Base-by-base conservation (phyloP, 2,888 invertebrate genomes). In the Tenthredo notha region DNA sequence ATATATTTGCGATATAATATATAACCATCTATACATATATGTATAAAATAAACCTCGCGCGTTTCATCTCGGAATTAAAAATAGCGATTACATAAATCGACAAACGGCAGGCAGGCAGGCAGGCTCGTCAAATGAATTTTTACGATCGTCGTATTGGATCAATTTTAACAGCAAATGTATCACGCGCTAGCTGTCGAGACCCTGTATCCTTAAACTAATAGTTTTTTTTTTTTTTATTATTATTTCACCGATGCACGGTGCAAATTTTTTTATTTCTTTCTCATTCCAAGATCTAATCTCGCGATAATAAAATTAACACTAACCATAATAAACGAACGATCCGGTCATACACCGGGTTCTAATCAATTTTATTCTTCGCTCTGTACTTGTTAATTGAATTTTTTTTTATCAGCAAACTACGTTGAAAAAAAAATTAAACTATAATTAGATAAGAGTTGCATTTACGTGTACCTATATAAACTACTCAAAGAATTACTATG, bases 71-170 rank as follows among this genome's bases (percentile, higher is more conserved):
- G 29, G 77, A 18, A 58, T 80, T 58, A 58, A 61, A 80, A 80
- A 80, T 80, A 80, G 61, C 61, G 84, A 70, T 85, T 83, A 85
- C 77, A 43, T 74, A 74, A 21, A 61, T 58, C 82, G 29, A 83
- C 61, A 74, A 43, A 72, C 33, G 58, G 77, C 65, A 37, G 18
- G 10, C 50, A 50, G 15, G 47, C 47, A 50, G 54, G n/a, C 54
- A 54, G 58, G 37, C 37, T 33, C 21, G 74, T 77, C 37, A 80
- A 85, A 65, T 74, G 72, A 72, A 61, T 80, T 80, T 80, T 80
- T 80, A 80, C 61, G 58, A 61, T 80, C 58, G 15, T 58, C 43
- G 67, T 72, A 33, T 50, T 54, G 18, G 54, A 50, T 54, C 77
- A 77, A 77, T 54, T 77, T 54, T 54, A 50, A 54, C 18, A 25